These are phyloP conservation scores for Onchidella celtica DNA, from an alignment of 2,888 invertebrate genomes.

Conservation along the genomic window DNA sequence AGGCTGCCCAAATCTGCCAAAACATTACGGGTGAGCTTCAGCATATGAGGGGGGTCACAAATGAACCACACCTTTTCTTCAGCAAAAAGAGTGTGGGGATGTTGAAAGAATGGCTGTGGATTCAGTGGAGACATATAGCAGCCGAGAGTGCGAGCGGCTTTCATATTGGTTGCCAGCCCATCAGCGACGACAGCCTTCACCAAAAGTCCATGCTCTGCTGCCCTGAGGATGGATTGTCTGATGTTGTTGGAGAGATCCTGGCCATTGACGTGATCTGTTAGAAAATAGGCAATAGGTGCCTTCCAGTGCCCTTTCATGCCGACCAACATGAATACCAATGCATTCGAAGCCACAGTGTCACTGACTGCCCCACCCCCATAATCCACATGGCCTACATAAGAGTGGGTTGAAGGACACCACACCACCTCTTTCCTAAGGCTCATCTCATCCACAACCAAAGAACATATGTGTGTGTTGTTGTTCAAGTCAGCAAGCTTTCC, in stretches of 20 bases:
- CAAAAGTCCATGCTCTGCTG: conserved; percentile 16
- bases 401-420: neutral
- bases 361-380: neutral
- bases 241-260: neutral
- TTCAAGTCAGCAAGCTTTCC: neutral
- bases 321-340: conserved; percentile 26
- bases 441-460: conserved; percentile 26
- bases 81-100: neutral
- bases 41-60: conserved; percentile 12
- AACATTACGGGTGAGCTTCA: neutral
- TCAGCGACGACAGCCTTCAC: conserved; percentile 6
- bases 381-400: neutral
- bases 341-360: neutral
- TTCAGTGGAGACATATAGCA: neutral
- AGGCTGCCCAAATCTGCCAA: neutral
- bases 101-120: too few species aligned
- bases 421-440: conserved; percentile 8
- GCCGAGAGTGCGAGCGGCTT: neutral
- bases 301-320: conserved; percentile 18
- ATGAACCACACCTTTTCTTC: neutral
- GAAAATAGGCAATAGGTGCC: conserved; percentile 11
- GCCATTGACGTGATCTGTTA: neutral
- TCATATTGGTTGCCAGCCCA: conserved; percentile 1
- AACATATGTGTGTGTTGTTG: neutral
- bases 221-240: neutral